Conservation (phyloP, 2,113 vertebrate species). For the Podarcis muralis region DNA sequence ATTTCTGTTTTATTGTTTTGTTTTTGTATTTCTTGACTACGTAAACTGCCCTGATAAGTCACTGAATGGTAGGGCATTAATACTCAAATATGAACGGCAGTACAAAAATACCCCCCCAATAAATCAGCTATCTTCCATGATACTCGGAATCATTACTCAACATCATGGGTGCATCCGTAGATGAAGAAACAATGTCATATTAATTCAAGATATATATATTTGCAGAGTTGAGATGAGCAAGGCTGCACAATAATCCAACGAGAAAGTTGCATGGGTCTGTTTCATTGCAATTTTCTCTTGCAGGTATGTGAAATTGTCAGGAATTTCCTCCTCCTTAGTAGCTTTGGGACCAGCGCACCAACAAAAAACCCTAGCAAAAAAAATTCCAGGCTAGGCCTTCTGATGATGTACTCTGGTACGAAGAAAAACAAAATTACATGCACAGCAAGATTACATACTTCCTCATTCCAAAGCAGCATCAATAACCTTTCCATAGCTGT, state of each 20-base stretch:
- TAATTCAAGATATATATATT: constrained; percentile 15
- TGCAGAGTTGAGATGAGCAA: neutral
- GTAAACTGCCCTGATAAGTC: neutral
- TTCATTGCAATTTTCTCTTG: no score
- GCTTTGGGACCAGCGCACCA: no score
- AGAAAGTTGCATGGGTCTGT: neutral
- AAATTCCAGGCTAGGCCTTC: no score
- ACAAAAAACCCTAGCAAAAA: no score
- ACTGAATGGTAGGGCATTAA: neutral
- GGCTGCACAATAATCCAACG: neutral
- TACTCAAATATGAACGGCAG: neutral
- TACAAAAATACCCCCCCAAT: no score
- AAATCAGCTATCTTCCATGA: neutral
- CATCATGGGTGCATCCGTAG: neutral
- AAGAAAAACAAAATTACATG: no score
- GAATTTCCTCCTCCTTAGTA: no score
- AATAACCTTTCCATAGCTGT: no score
- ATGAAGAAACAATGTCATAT: neutral
- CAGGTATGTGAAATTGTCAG: no score
- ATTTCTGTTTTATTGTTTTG: neutral
- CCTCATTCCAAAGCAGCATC: no score
- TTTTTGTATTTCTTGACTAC: neutral
- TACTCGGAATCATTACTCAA: neutral
- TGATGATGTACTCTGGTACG: no score
- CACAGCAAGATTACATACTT: no score